Evolutionary conservation across 1,140 invertebrate species (phyloP), one percentile per base, ranked within the genome.

Genomic region (Bombus superbus): DNA sequence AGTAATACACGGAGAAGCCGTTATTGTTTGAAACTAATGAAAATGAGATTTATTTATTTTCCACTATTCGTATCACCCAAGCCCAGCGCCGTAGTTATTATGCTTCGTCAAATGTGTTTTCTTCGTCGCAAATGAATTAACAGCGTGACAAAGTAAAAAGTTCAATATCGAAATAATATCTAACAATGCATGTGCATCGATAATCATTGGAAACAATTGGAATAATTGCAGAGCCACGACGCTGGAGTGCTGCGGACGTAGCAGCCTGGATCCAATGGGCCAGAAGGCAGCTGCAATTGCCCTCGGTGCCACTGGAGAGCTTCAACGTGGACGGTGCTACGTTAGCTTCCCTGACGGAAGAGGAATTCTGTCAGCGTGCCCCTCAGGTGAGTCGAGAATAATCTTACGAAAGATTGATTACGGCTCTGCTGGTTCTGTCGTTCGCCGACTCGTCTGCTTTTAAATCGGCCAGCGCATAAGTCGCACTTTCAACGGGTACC

Each of bases 231-330:
- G 98, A 99, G 96, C 98, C 98, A 66, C 96, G 96, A 91, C 96
- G 97, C 86, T 99, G 98, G 98, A 98, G 96, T 82, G 95, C 96
- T 13, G 96, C 96, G 64, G 97, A 99, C 92, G 98, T 98, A 10
- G 97, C 97, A 72, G 96, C 97, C 1, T 99, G 98, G 98, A 96
- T 98, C 40, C 96, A 97, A 92, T 98, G 97, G 97, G 98, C 98
- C 77, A 96, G 97, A 69, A 96, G 97, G 91, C 97, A 98, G 93
- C 97, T 97, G 91, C 96, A 97, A 90, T 94, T 98, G 86, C 96
- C 96, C 1, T 96, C 96, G 91, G 96, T 97, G 47, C 96, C 96
- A 42, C 94, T 97, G 38, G 97, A 97, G 83, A 97, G 97, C 91
- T 98, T 98, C 94, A 97, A 97, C 87, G 96, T 98, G 94, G 97